Percentiles rank a stretch among this genome's conserved stretches.
phyloP scores from a whole-genome alignment of 1,140 invertebrate genomes.

The Metaphire vulgaris region DNA sequence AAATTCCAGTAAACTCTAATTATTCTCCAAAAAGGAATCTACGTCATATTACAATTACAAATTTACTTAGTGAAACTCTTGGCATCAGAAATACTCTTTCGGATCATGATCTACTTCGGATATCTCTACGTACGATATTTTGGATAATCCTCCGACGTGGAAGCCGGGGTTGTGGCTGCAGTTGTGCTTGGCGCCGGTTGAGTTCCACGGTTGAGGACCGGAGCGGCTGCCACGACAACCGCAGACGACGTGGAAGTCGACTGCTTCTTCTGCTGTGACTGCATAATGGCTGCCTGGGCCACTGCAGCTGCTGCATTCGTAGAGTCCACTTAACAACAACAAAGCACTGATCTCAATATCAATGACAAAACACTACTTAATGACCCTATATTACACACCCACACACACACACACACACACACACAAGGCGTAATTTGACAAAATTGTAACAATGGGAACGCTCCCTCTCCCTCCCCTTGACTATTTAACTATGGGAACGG shows the following conservation, averaged over 20 bases:
- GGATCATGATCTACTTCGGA: too few species aligned
- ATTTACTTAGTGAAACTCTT: too few species aligned
- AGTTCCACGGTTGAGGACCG: neutral
- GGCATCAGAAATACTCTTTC: too few species aligned
- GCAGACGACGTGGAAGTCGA: neutral
- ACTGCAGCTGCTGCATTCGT: slow-evolving; percentile 82
- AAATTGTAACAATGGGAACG: too few species aligned
- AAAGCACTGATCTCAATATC: neutral
- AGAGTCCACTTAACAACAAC: slow-evolving; percentile 51
- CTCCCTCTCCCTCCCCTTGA: too few species aligned
- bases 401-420: too few species aligned
- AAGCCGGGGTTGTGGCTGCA: slow-evolving; percentile 30
- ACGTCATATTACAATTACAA: too few species aligned
- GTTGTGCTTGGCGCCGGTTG: neutral
- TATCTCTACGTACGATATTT: slow-evolving; percentile 43
- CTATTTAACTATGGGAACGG: too few species aligned
- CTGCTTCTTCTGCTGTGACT: slow-evolving; percentile 57
- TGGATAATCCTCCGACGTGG: slow-evolving; percentile 31
- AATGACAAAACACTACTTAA: neutral
- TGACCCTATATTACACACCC: too few species aligned
- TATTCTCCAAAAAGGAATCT: too few species aligned
- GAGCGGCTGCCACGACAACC: neutral
- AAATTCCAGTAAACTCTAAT: too few species aligned
- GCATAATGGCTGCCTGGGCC: slow-evolving; percentile 77
- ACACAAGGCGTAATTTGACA: too few species aligned